Conservation (phyloP, 2,113 vertebrate genomes). For the Sinocyclocheilus anshuiensis region DNA sequence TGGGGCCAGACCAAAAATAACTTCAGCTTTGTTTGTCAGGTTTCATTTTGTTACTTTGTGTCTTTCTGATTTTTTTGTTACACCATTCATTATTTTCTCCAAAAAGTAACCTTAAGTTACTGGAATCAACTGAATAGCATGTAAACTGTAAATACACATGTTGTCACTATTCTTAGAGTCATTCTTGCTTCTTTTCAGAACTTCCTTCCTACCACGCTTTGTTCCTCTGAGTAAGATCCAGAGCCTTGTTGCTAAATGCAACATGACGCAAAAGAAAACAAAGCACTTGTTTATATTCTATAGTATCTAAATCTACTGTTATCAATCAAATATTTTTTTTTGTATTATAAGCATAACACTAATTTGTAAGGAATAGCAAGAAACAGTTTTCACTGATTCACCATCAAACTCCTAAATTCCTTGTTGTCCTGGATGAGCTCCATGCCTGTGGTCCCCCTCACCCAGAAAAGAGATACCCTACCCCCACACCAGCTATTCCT, state of each 20-base stretch:
- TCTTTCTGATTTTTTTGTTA: not conserved
- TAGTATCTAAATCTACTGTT: not conserved
- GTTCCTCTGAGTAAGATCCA: not conserved
- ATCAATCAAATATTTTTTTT: not conserved
- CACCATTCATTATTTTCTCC: not conserved
- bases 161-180: not conserved
- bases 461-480: constrained; percentile 36
- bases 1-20: not conserved
- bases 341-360: not conserved
- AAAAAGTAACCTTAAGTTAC: not conserved
- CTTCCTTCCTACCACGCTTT: not conserved
- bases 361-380: not conserved
- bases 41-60: not conserved
- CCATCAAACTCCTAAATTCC: constrained; percentile 2
- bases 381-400: not conserved
- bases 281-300: not conserved
- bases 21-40: not conserved
- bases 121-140: not conserved
- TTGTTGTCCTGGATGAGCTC: constrained; percentile 15
- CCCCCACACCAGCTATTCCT: constrained; percentile 41
- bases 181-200: not conserved
- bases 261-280: not conserved
- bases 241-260: not conserved
- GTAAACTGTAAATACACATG: not conserved
- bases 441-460: constrained; percentile 32